These are phyloP conservation scores for Dipus sagitta DNA, from an alignment of 2,797 vertebrate genomes.

Conservation along the genomic window DNA sequence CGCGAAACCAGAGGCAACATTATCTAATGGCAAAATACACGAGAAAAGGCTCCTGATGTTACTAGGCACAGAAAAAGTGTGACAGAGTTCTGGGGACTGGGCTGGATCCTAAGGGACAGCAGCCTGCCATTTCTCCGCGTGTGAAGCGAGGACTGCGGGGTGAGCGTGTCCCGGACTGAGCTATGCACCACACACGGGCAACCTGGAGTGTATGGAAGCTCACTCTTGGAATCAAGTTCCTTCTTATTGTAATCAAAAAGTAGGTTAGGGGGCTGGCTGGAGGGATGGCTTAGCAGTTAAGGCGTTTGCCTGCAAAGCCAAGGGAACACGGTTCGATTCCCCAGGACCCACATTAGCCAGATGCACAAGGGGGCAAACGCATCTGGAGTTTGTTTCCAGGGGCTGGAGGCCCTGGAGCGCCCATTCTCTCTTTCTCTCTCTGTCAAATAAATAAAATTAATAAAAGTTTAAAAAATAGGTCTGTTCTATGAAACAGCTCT, in stretches of 20 bases:
- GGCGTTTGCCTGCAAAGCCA: too few species aligned
- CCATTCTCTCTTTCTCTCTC: too few species aligned
- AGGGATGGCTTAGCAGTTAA: too few species aligned
- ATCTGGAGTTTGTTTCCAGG: too few species aligned
- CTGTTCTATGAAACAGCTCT: background rate
- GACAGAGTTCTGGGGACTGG: background rate
- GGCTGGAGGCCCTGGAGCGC: too few species aligned
- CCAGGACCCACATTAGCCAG: too few species aligned
- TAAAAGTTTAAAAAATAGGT: background rate
- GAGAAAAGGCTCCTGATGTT: background rate
- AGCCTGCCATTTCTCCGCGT: too few species aligned
- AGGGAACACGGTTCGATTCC: too few species aligned
- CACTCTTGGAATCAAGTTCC: background rate
- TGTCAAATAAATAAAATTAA: too few species aligned
- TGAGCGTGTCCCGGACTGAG: background rate
- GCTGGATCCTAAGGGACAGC: rapidly evolving
- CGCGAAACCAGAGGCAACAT: background rate
- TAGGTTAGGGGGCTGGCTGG: too few species aligned
- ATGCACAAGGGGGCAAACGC: too few species aligned
- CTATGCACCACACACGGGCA: background rate
- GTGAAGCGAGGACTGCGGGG: background rate
- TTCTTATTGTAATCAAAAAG: background rate
- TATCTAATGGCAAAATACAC: background rate
- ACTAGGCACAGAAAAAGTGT: background rate
- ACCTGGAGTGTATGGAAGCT: background rate